Base-by-base conservation (phyloP, 2,888 invertebrate genomes). In the Diarsia dahlii region DNA sequence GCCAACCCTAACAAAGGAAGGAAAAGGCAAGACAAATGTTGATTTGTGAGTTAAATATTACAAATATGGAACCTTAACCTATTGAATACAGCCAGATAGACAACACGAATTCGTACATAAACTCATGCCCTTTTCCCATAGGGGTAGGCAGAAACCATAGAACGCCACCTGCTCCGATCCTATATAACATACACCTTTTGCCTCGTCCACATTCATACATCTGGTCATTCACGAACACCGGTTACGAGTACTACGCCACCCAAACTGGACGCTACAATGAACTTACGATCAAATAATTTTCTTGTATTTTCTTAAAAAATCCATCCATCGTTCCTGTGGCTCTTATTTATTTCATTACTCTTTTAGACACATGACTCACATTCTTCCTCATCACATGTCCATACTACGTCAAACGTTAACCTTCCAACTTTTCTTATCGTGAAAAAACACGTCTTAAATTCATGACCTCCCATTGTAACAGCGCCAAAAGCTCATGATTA, bases 401-500 rank as follows among this genome's bases (percentile, higher is more conserved):
- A 60, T 60, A 34, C 58, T 18, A 28, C 28, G 28, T 28, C 4
- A 18, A 60, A 60, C 28, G 34, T 12, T n/a, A 54, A 54, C 54
- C n/a, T 54, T n/a, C 4, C 10, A 54, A 28, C 8, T 58, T 28
- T 58, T 58, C 28, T 15, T 63, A 45, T 45, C 39, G 10, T 18
- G 20, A 28, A 23, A 65, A 48, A 66, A n/a, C 2, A n/a, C 3
- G 12, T 12, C 23, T 66, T 48, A 34, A 8, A 72, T 20, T 46
- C 45, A 23, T 69, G n/a, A 23, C 10, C 8, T 76, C 18, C 45
- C 18, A 39, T 28, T n/a, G 28, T 39, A 13, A 34, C n/a, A 18
- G 15, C 23, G 15, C 13, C n/a, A 77, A 62, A 62, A 52, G 45
- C 46, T 23, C 20, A 76, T 56, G 10, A 78, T 52, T 34, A 60